Evolutionary conservation across 2,113 vertebrate species (phyloP).

Genomic region (Triplophysa dalaica): DNA sequence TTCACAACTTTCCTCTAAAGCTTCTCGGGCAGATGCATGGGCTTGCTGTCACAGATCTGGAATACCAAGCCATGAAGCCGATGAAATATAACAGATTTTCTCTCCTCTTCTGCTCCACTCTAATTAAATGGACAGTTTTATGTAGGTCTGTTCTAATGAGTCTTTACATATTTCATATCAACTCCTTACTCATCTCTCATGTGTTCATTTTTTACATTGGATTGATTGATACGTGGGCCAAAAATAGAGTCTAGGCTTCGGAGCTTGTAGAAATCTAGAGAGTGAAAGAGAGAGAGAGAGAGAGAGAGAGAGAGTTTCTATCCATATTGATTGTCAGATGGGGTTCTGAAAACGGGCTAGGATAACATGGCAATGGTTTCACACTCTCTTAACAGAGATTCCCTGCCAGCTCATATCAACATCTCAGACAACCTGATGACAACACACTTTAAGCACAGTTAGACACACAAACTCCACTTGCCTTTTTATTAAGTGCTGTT

Average conservation of each 20-base stretch:
- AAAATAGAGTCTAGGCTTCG: slow-evolving; percentile 51
- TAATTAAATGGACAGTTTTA: slow-evolving; percentile 50
- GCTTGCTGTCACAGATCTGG: neutral
- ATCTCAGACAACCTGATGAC: slow-evolving; percentile 14
- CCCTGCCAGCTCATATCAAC: slow-evolving; percentile 21
- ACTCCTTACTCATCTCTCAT: slow-evolving; percentile 42
- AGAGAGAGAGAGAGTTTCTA: slow-evolving; percentile 7
- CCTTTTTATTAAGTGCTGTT: neutral
- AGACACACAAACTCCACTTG: neutral
- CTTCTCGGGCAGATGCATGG: no score
- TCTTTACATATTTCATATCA: slow-evolving; percentile 55
- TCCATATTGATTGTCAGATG: slow-evolving; percentile 30
- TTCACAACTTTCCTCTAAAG: no score
- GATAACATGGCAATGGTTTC: slow-evolving; percentile 14
- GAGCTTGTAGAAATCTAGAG: slow-evolving; percentile 13
- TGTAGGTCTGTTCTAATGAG: slow-evolving; percentile 51
- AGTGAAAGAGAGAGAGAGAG: slow-evolving; percentile 1
- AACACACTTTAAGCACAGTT: slow-evolving; percentile 15
- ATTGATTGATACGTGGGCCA: slow-evolving; percentile 48
- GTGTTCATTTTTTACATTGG: slow-evolving; percentile 55
- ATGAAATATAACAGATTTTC: slow-evolving; percentile 13
- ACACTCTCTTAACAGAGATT: neutral
- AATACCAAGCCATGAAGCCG: neutral
- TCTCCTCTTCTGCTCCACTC: slow-evolving; percentile 25
- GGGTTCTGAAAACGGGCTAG: slow-evolving; percentile 22